These are phyloP conservation scores for Chironex yamaguchii DNA, from an alignment of 30 jellyfish, hydroid and myxozoan genomes.

Conservation along the genomic window DNA sequence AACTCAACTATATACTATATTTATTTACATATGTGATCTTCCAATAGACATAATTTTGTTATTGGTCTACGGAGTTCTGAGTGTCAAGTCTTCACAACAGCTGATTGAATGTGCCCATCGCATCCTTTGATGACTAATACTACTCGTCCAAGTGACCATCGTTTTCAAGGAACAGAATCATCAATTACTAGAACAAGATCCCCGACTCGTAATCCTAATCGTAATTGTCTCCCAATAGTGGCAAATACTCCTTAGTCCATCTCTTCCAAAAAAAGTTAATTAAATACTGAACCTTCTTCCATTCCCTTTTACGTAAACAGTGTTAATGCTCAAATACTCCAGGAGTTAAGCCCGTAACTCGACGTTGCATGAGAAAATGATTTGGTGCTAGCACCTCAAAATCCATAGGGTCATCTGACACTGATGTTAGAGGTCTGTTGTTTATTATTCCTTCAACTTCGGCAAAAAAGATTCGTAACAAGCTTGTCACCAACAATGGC, in stretches of 20 bases:
- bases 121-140: neutral
- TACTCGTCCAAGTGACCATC: constrained; percentile 51
- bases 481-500: constrained; percentile 16
- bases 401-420: constrained; percentile 61
- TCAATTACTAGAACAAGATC: constrained; percentile 64
- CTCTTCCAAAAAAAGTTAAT: constrained; percentile 64
- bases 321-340: constrained; percentile 39
- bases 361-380: constrained; percentile 43
- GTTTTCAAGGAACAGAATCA: constrained; percentile 26
- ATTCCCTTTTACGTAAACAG: constrained; percentile 32
- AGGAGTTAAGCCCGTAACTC: constrained; percentile 43
- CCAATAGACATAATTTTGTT: constrained; percentile 29
- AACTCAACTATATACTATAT: no score
- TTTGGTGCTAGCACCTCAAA: constrained; percentile 59
- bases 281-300: constrained; percentile 65
- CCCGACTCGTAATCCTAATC: constrained; percentile 11
- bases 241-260: constrained; percentile 55
- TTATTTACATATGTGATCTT: no score
- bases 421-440: constrained; percentile 60
- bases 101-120: constrained; percentile 44
- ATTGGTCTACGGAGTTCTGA: constrained; percentile 34
- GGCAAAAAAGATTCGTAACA: constrained; percentile 39
- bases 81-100: neutral
- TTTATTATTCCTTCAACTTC: constrained; percentile 57
- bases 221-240: no score